A percentile compares a stretch with the other conserved stretches of the same genome.
These are phyloP conservation scores for Pseudopipra pipra DNA, from an alignment of 2,113 vertebrate species.

Conservation along the genomic window DNA sequence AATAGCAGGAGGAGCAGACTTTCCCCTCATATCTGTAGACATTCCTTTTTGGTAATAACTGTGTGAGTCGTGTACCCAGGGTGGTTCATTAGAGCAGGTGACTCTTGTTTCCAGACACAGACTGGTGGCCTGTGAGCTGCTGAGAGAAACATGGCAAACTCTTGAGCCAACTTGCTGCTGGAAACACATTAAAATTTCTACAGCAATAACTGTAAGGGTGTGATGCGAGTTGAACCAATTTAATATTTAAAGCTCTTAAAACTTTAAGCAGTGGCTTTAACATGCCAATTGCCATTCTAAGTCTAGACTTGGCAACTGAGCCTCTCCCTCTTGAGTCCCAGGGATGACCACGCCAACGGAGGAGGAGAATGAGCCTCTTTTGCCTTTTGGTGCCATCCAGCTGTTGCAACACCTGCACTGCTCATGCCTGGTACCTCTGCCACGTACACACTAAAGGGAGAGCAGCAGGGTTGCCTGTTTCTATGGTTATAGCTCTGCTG, in stretches of 20 bases:
- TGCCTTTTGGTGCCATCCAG: neutral
- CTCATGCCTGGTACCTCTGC: neutral
- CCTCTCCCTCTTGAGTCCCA: neutral
- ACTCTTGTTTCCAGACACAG: neutral
- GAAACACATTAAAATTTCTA: neutral
- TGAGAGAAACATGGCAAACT: neutral
- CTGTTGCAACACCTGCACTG: neutral
- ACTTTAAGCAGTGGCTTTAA: neutral
- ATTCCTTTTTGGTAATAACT: neutral
- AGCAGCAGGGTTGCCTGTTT: neutral
- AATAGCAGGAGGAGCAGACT: neutral
- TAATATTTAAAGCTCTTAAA: neutral
- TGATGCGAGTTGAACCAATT: neutral
- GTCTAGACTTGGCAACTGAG: neutral
- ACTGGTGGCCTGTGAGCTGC: neutral
- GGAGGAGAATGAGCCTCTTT: neutral
- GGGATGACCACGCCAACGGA: neutral
- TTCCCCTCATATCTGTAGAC: neutral
- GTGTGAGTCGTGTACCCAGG: neutral
- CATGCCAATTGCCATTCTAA: neutral
- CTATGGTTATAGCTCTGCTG: neutral
- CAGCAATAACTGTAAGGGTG: neutral
- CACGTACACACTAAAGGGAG: neutral
- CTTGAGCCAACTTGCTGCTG: neutral
- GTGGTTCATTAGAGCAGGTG: neutral